Evolutionary conservation across 2,888 invertebrate species (phyloP), one percentile per base, ranked within the genome.

Genomic region (Acleris sparsana): DNA sequence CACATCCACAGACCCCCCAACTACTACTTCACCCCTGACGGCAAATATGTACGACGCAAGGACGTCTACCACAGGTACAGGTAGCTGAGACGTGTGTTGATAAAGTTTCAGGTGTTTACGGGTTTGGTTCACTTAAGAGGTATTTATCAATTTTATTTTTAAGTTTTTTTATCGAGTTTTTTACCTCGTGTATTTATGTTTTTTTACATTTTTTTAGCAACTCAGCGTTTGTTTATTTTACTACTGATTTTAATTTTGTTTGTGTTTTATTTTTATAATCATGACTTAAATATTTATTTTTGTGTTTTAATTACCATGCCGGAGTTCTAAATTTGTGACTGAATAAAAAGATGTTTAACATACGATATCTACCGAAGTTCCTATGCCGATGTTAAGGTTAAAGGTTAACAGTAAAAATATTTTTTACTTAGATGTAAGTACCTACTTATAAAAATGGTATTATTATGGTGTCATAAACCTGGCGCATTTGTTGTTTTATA

Each of bases 1-100:
- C 92, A 92, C 73, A 92, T 92, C 66, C 92, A 92, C 76, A 85
- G 81, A 1, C 92, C 91, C 0, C 92, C 92, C 2, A 90, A 85
- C 73, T 92, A 92, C 71, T 91, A 92, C 73, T 89, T 89, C 76
- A 92, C 92, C 3, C 87, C 88, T 3, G 92, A 92, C 64, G 92
- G 92, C 71, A 92, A 92, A 78, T 93, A 93, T 70, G 92, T 92
- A 3, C 79, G 92, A 55, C 86, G 89, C 72, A 92, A 92, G 73
- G 92, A 92, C 71, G 86, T 89, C 11, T 92, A 92, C 69, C 88
- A 91, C 70, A 80, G 90, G 70, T 92, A 92, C 72, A 91, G 90
- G 81, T 92, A 92, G 86, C 86, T 60, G 55, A 18, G 72, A 55
- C 18, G 25, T 55, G 18, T 63, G 16, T 59, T 58, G 22, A 66